Evolutionary conservation across 2,888 invertebrate genomes (phyloP), one percentile per base, ranked within the genome.

Genomic region (Proisotoma minuta): DNA sequence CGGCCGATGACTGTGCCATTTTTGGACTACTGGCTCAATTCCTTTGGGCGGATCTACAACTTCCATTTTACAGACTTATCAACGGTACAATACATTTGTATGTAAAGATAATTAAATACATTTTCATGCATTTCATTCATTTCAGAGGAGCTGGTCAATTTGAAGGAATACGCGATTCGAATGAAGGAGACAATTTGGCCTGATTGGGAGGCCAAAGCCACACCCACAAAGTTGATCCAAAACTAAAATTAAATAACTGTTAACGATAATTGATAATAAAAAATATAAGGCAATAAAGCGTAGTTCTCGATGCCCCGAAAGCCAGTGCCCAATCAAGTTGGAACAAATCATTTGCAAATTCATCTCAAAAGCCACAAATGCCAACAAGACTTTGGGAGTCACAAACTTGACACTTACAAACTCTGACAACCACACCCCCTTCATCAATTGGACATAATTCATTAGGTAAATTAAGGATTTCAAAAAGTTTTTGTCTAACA

Each of bases 121-220:
- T 8, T 18, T 5, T 47, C n/a, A 47, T 47, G n/a, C 18, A 18
- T 12, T 47, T 47, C 5, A 49, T 53, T 62, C 28, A 29, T 57
- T 56, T 12, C 43, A 70, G 68, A 49, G 18, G 68, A 70, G 29
- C 40, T 68, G 20, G 2, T 2, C 1, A 70, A 69, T 34, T 34
- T 71, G 10, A 57, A 59, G 28, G 60, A 63, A n/a, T 71, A 68
- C 51, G 59, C 64, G 23, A 34, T 63, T 18, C 59, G 69, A 54
- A 69, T 71, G 69, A 67, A 67, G 47, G 60, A 63, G 26, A 43
- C 40, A n/a, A 63, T 51, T 34, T 71, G 64, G 64, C 57, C 62
- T 5, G 71, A 69, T 57, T 71, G 68, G 68, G 68, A 64, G 47
- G 47, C 20, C n/a, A 20, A 10, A 47, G 18, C 5, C 10, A 20